These are phyloP conservation scores for Ernsta delagoae DNA, from an alignment of 2,888 invertebrate species.

Conservation along the genomic window DNA sequence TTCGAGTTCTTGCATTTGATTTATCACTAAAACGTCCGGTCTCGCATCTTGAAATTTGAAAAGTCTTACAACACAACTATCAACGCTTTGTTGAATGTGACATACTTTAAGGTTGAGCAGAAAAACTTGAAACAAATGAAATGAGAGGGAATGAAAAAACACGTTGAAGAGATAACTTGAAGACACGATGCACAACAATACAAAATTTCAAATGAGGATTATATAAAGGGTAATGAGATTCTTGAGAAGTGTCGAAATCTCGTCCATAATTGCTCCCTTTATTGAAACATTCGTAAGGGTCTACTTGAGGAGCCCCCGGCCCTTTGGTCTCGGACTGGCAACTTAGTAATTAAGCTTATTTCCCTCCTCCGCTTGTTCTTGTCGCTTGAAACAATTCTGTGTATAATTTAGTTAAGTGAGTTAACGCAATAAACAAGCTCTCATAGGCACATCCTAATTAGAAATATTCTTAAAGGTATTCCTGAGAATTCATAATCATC, in stretches of 20 bases:
- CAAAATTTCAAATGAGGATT: conserved; percentile 31
- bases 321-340: conserved; percentile 68
- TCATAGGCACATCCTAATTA: conserved; percentile 29
- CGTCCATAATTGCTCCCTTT: conserved; percentile 74
- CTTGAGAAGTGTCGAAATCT: conserved; percentile 66
- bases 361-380: conserved; percentile 69
- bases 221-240: conserved; percentile 54
- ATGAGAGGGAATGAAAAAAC: background rate
- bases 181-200: too few species aligned
- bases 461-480: conserved; percentile 1
- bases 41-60: too few species aligned
- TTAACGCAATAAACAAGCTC: conserved; percentile 38
- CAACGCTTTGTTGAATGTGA: too few species aligned
- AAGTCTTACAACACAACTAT: too few species aligned
- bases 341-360: conserved; percentile 82
- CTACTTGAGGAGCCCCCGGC: conserved; percentile 66
- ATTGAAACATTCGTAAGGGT: conserved; percentile 73
- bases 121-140: background rate
- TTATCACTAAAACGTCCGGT: conserved; percentile 16
- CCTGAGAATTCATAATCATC: too few species aligned
- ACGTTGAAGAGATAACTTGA: too few species aligned
- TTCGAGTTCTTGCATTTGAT: conserved; percentile 21
- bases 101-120: too few species aligned
- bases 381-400: conserved; percentile 66
- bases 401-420: conserved; percentile 50